These are phyloP conservation scores for Myanophis thanlyinensis DNA, from an alignment of 2,113 vertebrate genomes.

Conservation along the genomic window DNA sequence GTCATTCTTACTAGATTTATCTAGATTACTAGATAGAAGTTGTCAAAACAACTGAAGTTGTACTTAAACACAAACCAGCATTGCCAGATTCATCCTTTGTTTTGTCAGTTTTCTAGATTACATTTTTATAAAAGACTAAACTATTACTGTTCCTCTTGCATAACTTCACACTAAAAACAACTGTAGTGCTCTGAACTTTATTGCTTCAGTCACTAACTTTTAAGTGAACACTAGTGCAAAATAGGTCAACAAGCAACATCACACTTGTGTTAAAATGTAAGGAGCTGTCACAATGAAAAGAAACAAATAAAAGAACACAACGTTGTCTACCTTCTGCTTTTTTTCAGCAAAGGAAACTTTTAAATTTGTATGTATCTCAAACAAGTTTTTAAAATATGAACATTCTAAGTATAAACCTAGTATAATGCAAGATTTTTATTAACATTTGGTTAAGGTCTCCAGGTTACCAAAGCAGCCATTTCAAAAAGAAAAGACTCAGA, in stretches of 20 bases:
- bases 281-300: not conserved
- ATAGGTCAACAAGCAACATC: not conserved
- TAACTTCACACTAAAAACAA: not conserved
- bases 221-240: not conserved
- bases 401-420: not conserved
- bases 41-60: not conserved
- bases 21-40: not conserved
- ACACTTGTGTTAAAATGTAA: not conserved
- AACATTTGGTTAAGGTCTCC: not conserved
- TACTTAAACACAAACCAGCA: not conserved
- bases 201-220: not conserved
- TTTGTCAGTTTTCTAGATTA: not conserved
- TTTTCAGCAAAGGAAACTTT: not conserved
- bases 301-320: not conserved
- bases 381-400: not conserved
- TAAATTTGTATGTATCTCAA: not conserved
- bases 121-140: not conserved
- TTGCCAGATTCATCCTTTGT: not conserved
- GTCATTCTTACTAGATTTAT: not conserved
- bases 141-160: not conserved
- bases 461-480: not conserved
- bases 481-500: not conserved
- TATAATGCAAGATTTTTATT: not conserved
- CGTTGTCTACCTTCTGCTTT: not conserved
- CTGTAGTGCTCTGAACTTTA: not conserved